phyloP scores from a whole-genome alignment of 2,113 vertebrate genomes.

The Muntiacus muntjak region DNA sequence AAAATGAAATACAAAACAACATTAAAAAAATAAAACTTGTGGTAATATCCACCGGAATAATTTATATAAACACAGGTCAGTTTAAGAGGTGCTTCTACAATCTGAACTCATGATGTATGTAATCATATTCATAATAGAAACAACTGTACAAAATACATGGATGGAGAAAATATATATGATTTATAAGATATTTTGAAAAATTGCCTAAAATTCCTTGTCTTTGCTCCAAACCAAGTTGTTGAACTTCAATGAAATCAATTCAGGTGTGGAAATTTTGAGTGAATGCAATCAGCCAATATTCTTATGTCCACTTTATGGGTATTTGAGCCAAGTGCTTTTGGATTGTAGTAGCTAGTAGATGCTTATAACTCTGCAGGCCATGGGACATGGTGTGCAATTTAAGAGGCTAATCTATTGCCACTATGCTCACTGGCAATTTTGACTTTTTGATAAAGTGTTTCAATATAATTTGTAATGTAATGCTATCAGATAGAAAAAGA shows the following conservation, averaged over 20 bases:
- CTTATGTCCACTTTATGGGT: not conserved
- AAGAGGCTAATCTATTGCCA: not conserved
- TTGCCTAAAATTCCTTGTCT: not conserved
- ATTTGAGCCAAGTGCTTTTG: not conserved
- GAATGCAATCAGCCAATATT: not conserved
- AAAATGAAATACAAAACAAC: not conserved
- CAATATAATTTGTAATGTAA: not conserved
- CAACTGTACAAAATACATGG: not conserved
- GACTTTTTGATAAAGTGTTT: not conserved
- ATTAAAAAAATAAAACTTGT: not conserved
- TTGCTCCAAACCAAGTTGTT: not conserved
- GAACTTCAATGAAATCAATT: not conserved
- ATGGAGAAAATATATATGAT: not conserved
- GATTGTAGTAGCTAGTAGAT: not conserved
- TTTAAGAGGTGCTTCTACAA: not conserved
- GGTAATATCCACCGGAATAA: not conserved
- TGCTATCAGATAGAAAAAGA: not conserved
- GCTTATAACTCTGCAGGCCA: not conserved
- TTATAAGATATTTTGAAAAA: not conserved
- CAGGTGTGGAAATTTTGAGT: not conserved
- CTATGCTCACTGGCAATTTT: not conserved
- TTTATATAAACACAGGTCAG: not conserved
- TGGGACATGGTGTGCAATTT: slow-evolving; percentile 14
- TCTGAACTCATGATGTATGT: not conserved
- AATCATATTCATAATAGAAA: not conserved